Conservation (phyloP, 2,888 invertebrate genomes). For the Lysandra coridon region DNA sequence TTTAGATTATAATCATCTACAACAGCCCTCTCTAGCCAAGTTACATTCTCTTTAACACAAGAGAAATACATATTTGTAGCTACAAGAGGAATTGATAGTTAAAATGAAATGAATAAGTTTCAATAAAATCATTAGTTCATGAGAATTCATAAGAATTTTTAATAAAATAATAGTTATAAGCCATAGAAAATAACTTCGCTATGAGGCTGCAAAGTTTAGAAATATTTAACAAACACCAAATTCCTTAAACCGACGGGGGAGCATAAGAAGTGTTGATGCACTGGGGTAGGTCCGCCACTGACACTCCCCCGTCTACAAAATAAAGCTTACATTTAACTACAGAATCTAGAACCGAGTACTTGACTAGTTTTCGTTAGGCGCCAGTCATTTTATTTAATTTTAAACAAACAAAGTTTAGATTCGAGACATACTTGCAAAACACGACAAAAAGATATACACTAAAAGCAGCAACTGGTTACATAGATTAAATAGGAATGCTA, state of each 20-base stretch:
- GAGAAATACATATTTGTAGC: background rate
- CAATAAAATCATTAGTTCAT: background rate
- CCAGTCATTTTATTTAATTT: background rate
- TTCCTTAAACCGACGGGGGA: conserved; percentile 1
- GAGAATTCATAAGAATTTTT: background rate
- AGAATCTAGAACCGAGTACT: conserved; percentile 59
- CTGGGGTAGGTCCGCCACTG: conserved; percentile 21
- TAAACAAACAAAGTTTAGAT: background rate
- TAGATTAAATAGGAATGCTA: background rate
- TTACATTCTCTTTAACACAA: conserved; percentile 10
- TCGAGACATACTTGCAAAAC: background rate
- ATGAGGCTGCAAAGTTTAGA: conserved; percentile 7
- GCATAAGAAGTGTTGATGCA: background rate
- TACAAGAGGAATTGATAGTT: background rate
- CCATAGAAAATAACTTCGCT: conserved; percentile 7
- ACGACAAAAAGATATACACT: background rate
- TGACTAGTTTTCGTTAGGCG: conserved; percentile 63
- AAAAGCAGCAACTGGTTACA: background rate
- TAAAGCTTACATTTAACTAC: conserved; percentile 45
- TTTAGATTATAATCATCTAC: conserved; percentile 43
- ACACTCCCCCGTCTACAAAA: conserved; percentile 39
- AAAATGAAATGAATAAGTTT: background rate
- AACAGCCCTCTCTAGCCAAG: conserved; percentile 38
- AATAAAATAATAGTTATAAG: background rate
- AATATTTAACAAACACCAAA: conserved; percentile 23